Conservation (phyloP, 2,113 vertebrate genomes). For the Dipodomys spectabilis region DNA sequence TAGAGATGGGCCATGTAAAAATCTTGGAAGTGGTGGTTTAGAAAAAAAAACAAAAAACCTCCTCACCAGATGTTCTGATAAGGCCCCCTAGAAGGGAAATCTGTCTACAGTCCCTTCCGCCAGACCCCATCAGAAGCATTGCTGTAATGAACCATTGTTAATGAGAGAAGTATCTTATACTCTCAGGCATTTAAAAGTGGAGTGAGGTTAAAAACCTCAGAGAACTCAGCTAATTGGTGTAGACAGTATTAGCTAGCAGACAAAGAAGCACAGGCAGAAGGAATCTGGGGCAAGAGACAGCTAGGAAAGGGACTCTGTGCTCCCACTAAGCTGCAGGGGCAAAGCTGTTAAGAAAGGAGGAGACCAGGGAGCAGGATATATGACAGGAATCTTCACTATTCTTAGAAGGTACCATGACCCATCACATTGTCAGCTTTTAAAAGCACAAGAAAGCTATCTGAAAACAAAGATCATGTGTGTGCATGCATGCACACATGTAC, state of each 20-base stretch:
- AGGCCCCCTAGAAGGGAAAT: background rate
- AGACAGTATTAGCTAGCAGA: constrained; percentile 30
- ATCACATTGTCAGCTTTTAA: background rate
- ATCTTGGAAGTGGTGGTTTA: background rate
- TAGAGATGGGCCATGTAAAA: constrained; percentile 6
- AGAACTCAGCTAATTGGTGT: background rate
- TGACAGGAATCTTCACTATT: constrained; percentile 30
- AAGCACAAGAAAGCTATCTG: background rate
- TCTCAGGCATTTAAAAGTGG: background rate
- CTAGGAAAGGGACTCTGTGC: background rate
- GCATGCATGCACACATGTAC: rapidly evolving
- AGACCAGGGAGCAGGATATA: background rate
- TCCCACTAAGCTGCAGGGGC: background rate
- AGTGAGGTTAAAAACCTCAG: constrained; percentile 14
- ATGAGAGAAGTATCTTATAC: background rate
- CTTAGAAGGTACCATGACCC: background rate
- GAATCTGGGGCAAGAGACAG: constrained; percentile 35
- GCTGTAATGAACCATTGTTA: background rate
- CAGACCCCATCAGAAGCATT: background rate
- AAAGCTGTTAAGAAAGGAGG: constrained; percentile 14
- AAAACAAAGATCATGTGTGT: background rate
- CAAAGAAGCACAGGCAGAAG: constrained; percentile 49
- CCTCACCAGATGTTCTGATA: background rate
- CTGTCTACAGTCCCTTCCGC: background rate
- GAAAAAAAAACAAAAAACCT: background rate